Percentiles rank a stretch among this genome's conserved stretches.
phyloP scores from a whole-genome alignment of 2,797 vertebrate genomes.

The Nothura maculosa region DNA sequence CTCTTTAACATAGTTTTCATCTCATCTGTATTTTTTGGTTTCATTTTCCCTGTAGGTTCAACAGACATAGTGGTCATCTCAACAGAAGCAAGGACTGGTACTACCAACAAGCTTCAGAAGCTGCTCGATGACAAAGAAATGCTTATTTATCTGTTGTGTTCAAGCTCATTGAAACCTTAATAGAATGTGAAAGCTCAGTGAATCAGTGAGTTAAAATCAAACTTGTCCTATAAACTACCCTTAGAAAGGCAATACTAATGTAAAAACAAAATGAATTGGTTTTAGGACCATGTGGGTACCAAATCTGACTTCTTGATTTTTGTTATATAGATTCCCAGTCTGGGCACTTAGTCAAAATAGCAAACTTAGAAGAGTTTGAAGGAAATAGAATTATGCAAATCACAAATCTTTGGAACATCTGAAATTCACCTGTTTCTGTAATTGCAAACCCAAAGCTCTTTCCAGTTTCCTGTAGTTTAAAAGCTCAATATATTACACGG shows the following conservation, averaged over 20 bases:
- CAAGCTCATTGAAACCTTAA: neutral
- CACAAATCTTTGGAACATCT: neutral
- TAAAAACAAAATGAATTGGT: neutral
- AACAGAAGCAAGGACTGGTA: neutral
- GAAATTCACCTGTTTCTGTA: neutral
- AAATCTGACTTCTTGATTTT: neutral
- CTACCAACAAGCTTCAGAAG: neutral
- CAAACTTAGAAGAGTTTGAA: neutral
- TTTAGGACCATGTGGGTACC: neutral
- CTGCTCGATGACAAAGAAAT: neutral
- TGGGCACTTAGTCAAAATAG: neutral
- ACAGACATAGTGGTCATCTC: neutral
- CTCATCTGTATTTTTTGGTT: neutral
- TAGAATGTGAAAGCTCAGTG: neutral
- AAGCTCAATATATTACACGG: neutral
- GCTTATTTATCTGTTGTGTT: neutral
- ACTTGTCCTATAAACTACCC: neutral
- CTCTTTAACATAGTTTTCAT: slow-evolving; percentile 15
- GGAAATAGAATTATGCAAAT: neutral
- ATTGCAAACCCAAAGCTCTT: neutral
- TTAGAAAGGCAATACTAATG: neutral
- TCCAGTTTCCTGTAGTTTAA: neutral
- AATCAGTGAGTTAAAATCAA: slow-evolving; percentile 25
- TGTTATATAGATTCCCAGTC: neutral
- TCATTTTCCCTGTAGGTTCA: slow-evolving; percentile 23